Conservation (phyloP, 2,797 vertebrate species). For the Notolepis coatsorum region DNA sequence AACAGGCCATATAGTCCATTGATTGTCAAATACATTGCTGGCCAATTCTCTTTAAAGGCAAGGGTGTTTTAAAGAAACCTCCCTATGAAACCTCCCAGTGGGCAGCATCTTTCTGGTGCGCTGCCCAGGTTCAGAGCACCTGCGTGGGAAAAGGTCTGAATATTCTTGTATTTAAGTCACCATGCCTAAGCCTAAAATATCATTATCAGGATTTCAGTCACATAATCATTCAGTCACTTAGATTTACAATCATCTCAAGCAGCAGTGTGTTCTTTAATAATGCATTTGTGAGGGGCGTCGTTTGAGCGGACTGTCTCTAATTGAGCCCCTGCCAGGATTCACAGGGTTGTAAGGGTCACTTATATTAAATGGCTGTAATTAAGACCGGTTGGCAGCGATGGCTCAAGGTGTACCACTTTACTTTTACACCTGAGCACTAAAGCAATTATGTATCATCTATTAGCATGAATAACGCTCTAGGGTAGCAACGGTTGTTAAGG, state of each 20-base stretch:
- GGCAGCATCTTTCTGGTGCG: too few species aligned
- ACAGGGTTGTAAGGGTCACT: slow-evolving; percentile 47
- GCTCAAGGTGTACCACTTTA: slow-evolving; percentile 39
- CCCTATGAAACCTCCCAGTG: too few species aligned
- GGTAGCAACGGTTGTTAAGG: too few species aligned
- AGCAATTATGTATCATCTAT: slow-evolving; percentile 66
- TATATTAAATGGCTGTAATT: slow-evolving; percentile 63
- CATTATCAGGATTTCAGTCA: too few species aligned
- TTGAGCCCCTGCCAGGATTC: slow-evolving; percentile 34
- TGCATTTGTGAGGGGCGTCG: slow-evolving; percentile 20
- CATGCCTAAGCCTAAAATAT: too few species aligned
- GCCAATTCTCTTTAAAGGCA: too few species aligned
- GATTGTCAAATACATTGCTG: too few species aligned
- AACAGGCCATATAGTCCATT: too few species aligned
- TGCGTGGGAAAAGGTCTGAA: too few species aligned
- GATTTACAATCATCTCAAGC: slow-evolving; percentile 42
- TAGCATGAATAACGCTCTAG: slow-evolving; percentile 55
- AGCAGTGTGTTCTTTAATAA: slow-evolving; percentile 40
- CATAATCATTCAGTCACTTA: slow-evolving; percentile 32
- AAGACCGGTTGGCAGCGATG: slow-evolving; percentile 50
- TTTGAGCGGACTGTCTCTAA: slow-evolving; percentile 33
- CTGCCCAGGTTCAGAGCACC: too few species aligned
- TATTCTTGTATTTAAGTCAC: too few species aligned
- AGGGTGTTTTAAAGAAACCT: too few species aligned
- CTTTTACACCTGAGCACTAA: slow-evolving; percentile 50